phyloP scores from a whole-genome alignment of 2,797 vertebrate species.

The Pogonophryne albipinna region DNA sequence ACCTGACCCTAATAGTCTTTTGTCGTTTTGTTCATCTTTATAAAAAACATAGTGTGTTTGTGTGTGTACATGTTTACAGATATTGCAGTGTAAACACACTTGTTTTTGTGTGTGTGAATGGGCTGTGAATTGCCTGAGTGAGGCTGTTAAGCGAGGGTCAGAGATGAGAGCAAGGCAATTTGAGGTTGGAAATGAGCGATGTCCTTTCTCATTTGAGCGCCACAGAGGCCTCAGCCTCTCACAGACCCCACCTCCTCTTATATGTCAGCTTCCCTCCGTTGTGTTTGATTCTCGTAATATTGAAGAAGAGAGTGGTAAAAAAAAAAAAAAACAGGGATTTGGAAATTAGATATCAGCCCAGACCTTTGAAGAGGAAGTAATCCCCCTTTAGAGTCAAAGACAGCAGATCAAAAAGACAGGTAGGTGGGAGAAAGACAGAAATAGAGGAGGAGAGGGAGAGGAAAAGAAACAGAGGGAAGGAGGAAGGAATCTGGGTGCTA shows the following conservation, averaged over 20 bases:
- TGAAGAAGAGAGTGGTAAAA: conserved; percentile 20
- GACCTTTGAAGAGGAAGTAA: conserved; percentile 46
- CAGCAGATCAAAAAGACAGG: conserved; percentile 37
- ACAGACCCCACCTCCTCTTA: conserved; percentile 67
- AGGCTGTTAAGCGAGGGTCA: conserved; percentile 84
- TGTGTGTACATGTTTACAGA: conserved; percentile 10
- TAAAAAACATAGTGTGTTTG: no score
- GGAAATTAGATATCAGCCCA: conserved; percentile 70
- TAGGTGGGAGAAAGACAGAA: not conserved
- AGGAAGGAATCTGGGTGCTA: conserved; percentile 11
- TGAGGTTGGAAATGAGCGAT: conserved; percentile 87
- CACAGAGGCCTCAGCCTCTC: conserved; percentile 63
- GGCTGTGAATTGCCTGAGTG: conserved; percentile 56
- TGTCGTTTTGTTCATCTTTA: no score
- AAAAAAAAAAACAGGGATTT: conserved; percentile 58
- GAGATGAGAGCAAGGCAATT: conserved; percentile 87
- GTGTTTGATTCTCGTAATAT: conserved; percentile 41
- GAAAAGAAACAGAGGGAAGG: no score
- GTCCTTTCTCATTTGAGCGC: conserved; percentile 85
- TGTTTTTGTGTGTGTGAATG: conserved; percentile 51
- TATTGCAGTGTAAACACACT: conserved; percentile 55
- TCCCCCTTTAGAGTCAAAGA: conserved; percentile 47
- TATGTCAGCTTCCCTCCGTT: conserved; percentile 55
- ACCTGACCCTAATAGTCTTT: no score
- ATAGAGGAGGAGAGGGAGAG: not conserved